phyloP scores from a whole-genome alignment of 2,888 invertebrate genomes.

The Tenthredo livida region DNA sequence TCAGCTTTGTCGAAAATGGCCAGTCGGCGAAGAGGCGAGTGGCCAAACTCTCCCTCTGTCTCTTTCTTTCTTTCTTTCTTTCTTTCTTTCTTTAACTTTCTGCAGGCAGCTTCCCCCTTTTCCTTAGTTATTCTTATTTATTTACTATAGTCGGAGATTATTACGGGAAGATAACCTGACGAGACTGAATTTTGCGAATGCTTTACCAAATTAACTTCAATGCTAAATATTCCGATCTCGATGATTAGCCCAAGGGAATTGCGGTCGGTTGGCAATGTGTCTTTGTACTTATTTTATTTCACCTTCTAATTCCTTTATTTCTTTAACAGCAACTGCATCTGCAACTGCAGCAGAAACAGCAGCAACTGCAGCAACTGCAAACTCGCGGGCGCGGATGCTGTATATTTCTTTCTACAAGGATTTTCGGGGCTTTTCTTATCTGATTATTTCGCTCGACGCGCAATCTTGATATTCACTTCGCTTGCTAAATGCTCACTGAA shows the following conservation, averaged over 20 bases:
- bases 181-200: constrained; percentile 49
- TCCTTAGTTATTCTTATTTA: constrained; percentile 54
- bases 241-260: constrained; percentile 56
- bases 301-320: constrained; percentile 50
- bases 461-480: constrained; percentile 66
- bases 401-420: constrained; percentile 53
- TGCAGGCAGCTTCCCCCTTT: constrained; percentile 39
- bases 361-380: neutral
- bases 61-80: constrained; percentile 20
- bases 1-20: constrained; percentile 11
- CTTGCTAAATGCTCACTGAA: constrained; percentile 66
- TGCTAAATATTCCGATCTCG: constrained; percentile 59
- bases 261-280: constrained; percentile 45
- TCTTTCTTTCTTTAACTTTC: constrained; percentile 47
- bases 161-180: constrained; percentile 40
- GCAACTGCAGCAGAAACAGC: neutral
- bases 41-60: constrained; percentile 2
- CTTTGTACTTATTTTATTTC: constrained; percentile 47
- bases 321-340: neutral
- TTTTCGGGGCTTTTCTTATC: constrained; percentile 64
- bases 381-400: neutral
- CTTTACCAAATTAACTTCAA: constrained; percentile 65
- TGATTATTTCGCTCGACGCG: constrained; percentile 66
- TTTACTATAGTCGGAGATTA: constrained; percentile 17
- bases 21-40: neutral